A percentile compares a stretch with the other conserved stretches of the same genome.
Conservation (phyloP, 1,140 invertebrate species). For the Vollenhovia emeryi region DNA sequence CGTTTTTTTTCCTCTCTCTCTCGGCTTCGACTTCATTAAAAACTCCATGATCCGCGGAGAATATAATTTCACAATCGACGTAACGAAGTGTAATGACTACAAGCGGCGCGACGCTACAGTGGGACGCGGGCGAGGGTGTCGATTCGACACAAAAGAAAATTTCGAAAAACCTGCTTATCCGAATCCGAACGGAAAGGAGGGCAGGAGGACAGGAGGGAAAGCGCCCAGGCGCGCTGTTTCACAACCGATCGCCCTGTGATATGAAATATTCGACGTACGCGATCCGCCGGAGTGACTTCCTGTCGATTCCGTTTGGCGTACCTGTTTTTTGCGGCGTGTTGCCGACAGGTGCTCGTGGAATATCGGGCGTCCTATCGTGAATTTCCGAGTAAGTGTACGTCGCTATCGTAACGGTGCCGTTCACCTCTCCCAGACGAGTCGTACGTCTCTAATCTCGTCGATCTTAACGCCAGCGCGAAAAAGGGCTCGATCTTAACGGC, state of each 20-base stretch:
- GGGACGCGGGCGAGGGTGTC: neutral
- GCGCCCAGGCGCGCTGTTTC: neutral
- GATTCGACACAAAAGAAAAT: neutral
- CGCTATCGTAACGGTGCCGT: constrained; percentile 22
- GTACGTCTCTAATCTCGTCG: constrained; percentile 52
- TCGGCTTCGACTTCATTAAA: neutral
- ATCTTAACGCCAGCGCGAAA: constrained; percentile 50
- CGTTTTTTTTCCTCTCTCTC: neutral
- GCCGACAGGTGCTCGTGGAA: constrained; percentile 47
- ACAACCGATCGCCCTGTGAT: constrained; percentile 7
- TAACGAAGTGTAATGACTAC: neutral
- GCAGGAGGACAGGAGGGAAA: neutral
- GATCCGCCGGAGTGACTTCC: constrained; percentile 19
- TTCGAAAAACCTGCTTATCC: neutral
- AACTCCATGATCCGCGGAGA: neutral
- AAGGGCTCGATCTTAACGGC: constrained; percentile 40
- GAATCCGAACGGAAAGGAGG: neutral
- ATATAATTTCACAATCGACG: neutral
- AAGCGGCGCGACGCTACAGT: neutral
- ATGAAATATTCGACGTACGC: constrained; percentile 30
- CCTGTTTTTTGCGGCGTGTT: constrained; percentile 35
- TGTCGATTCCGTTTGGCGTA: constrained; percentile 34
- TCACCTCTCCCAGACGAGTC: constrained; percentile 24
- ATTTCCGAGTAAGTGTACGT: constrained; percentile 30
- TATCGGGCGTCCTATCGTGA: constrained; percentile 33